phyloP scores from a whole-genome alignment of 2,888 invertebrate species.

The Luperina testacea region DNA sequence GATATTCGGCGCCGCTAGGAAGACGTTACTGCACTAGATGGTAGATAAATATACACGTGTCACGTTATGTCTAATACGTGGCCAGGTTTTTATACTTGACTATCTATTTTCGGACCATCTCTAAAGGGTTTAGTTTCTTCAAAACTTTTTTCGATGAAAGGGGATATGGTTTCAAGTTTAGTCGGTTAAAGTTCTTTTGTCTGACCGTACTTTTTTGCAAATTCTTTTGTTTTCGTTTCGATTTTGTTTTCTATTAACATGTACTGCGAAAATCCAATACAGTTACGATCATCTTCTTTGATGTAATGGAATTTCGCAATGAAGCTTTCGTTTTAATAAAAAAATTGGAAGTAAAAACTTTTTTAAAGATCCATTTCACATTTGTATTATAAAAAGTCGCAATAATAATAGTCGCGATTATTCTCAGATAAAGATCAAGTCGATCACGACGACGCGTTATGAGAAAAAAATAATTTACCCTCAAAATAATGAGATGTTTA shows the following conservation, averaged over 20 bases:
- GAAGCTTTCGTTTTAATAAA: slow-evolving; percentile 21
- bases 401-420: slow-evolving; percentile 12
- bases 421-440: slow-evolving; percentile 19
- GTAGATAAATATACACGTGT: slow-evolving; percentile 84
- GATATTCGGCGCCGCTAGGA: slow-evolving; percentile 85
- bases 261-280: too few species aligned
- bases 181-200: slow-evolving; percentile 30
- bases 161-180: slow-evolving; percentile 27
- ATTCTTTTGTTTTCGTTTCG: background rate
- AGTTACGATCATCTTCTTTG: slow-evolving; percentile 5
- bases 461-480: slow-evolving; percentile 29
- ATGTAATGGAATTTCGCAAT: slow-evolving; percentile 16
- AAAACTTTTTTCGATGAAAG: slow-evolving; percentile 43
- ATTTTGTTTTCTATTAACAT: background rate
- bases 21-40: slow-evolving; percentile 82
- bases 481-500: slow-evolving; percentile 25
- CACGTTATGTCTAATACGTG: slow-evolving; percentile 83
- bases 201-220: slow-evolving; percentile 36
- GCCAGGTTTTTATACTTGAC: slow-evolving; percentile 68
- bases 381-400: slow-evolving; percentile 21
- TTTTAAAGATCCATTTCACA: slow-evolving; percentile 22
- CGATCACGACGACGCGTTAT: background rate
- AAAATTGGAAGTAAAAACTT: slow-evolving; percentile 32
- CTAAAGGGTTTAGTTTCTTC: slow-evolving; percentile 62
- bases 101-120: slow-evolving; percentile 66